Evolutionary conservation across 2,888 invertebrate species (phyloP).

Genomic region (Fissipunctia ypsillon): DNA sequence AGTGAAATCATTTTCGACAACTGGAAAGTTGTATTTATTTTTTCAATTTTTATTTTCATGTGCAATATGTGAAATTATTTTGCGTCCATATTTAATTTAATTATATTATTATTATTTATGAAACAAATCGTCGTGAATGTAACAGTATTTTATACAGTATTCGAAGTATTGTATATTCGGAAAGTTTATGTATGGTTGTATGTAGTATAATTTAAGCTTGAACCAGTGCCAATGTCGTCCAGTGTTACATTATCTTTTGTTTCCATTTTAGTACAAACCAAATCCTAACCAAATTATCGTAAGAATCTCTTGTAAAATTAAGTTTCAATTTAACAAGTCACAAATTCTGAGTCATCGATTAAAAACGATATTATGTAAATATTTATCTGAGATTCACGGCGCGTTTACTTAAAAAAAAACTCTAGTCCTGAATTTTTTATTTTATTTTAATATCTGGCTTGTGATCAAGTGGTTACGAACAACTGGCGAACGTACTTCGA

Average conservation of each 20-base stretch:
- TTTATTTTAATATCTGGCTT: conserved; percentile 80
- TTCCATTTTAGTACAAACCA: conserved; percentile 79
- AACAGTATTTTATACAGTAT: conserved; percentile 88
- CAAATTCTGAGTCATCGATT: conserved; percentile 80
- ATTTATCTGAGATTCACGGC: conserved; percentile 81
- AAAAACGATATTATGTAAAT: conserved; percentile 73
- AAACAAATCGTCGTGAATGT: conserved; percentile 80
- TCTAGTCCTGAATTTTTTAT: conserved; percentile 85
- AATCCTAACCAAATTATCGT: conserved; percentile 82
- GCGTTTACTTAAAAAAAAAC: conserved; percentile 85
- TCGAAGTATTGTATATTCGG: conserved; percentile 75
- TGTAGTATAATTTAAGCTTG: conserved; percentile 74
- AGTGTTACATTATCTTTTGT: conserved; percentile 73
- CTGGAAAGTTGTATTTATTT: conserved; percentile 42
- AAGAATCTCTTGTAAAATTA: conserved; percentile 77
- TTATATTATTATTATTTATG: conserved; percentile 72
- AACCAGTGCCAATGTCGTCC: conserved; percentile 81
- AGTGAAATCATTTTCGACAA: conserved; percentile 58
- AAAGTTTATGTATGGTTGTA: conserved; percentile 68
- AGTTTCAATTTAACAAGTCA: conserved; percentile 76
- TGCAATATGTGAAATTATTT: conserved; percentile 89
- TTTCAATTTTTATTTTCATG: conserved; percentile 74
- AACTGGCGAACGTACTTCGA: conserved; percentile 78
- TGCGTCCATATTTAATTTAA: conserved; percentile 86
- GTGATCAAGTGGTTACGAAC: conserved; percentile 77